Percentiles rank a stretch among this genome's conserved stretches.
Conservation (phyloP, 2,888 invertebrate genomes). For the Ligdia adustata region DNA sequence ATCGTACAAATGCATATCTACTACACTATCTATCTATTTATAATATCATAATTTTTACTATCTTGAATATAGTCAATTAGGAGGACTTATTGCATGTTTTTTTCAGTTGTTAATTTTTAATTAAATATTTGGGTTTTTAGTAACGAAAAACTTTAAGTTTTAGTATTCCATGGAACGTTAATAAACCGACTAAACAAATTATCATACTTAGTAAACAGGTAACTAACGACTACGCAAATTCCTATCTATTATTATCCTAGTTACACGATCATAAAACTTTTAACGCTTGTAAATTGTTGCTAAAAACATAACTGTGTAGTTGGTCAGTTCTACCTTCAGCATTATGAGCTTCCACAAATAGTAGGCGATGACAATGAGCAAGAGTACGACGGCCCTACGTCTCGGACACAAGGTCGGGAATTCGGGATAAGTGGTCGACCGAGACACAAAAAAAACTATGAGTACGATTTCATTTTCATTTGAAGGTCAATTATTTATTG, state of each 20-base stretch:
- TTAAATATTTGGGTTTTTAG: too few relatives aligned
- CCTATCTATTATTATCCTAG: constrained; percentile 6
- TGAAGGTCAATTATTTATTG: constrained; percentile 11
- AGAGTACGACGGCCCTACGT: constrained; percentile 43
- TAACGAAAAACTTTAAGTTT: too few relatives aligned
- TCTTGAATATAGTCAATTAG: too few relatives aligned
- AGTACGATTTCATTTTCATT: background rate
- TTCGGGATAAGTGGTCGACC: too few relatives aligned
- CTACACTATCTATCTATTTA: too few relatives aligned
- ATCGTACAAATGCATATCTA: too few relatives aligned
- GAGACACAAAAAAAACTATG: background rate
- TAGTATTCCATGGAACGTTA: too few relatives aligned
- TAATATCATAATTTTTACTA: too few relatives aligned
- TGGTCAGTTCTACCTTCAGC: constrained; percentile 21
- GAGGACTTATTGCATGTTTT: too few relatives aligned
- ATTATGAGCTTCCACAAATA: constrained; percentile 27
- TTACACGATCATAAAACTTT: constrained; percentile 25
- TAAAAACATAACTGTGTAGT: background rate
- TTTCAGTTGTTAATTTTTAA: too few relatives aligned
- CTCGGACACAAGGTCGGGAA: constrained; percentile 29
- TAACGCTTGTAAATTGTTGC: constrained; percentile 14
- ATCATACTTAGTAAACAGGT: too few relatives aligned
- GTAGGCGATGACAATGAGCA: constrained; percentile 25
- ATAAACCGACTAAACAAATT: too few relatives aligned
- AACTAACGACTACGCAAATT: constrained; percentile 6